These are phyloP conservation scores for Channallabes apus DNA, from an alignment of 2,797 vertebrate genomes.

Conservation along the genomic window DNA sequence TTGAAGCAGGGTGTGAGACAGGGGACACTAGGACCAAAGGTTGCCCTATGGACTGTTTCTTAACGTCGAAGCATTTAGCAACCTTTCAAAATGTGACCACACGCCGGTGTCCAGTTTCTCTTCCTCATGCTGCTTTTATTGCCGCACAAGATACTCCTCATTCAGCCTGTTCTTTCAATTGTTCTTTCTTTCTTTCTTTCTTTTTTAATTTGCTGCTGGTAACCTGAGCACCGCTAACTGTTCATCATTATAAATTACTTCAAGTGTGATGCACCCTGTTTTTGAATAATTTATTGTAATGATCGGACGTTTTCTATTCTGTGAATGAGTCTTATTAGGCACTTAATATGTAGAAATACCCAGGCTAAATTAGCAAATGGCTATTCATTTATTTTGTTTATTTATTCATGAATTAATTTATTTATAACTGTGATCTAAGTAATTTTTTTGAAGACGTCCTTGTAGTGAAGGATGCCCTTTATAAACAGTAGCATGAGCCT, in stretches of 20 bases:
- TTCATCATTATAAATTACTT: background rate
- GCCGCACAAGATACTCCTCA: constrained; percentile 3
- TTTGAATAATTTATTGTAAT: background rate
- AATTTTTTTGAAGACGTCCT: constrained; percentile 67
- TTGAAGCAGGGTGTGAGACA: constrained; percentile 26
- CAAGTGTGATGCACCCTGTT: background rate
- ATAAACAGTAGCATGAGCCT: constrained; percentile 59
- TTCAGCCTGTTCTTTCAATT: background rate
- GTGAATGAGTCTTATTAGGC: background rate
- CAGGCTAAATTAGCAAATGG: background rate
- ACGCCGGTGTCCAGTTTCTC: constrained; percentile 34
- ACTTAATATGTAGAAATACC: constrained; percentile 41
- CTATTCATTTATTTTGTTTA: background rate
- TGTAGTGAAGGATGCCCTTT: constrained; percentile 64
- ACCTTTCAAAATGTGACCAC: constrained; percentile 15
- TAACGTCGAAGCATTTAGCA: constrained; percentile 33
- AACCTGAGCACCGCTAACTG: background rate
- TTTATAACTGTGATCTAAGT: constrained; percentile 54
- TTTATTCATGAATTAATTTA: background rate
- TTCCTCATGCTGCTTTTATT: constrained; percentile 3
- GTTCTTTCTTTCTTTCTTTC: background rate
- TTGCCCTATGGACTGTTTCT: constrained; percentile 35
- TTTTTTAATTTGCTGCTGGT: background rate
- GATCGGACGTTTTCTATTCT: background rate
- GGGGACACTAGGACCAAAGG: constrained; percentile 29